Percentiles rank a stretch among this genome's conserved stretches.
Conservation (phyloP, 2,888 invertebrate species). For the Phorcus lineatus region DNA sequence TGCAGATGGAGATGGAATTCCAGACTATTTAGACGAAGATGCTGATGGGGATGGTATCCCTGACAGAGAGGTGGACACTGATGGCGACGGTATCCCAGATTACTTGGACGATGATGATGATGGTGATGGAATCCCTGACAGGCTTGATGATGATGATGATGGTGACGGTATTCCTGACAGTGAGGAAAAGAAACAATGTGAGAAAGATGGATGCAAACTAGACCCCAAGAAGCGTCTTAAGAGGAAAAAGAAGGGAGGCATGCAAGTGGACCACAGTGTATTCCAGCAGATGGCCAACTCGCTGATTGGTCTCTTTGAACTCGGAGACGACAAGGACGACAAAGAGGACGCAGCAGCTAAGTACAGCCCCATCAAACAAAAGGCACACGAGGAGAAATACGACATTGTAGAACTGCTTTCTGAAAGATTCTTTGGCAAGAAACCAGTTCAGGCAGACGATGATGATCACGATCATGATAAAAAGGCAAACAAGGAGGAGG, state of each 20-base stretch:
- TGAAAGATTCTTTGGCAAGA: conserved; percentile 24
- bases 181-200: conserved; percentile 34
- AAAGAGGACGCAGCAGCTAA: conserved; percentile 24
- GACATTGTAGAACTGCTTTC: conserved; percentile 21
- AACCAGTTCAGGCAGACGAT: conserved; percentile 35
- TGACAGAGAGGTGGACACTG: conserved; percentile 64
- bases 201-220: conserved; percentile 31
- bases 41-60: conserved; percentile 72
- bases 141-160: conserved; percentile 47
- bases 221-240: conserved; percentile 28
- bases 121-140: conserved; percentile 57
- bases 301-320: conserved; percentile 31
- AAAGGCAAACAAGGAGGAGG: conserved; percentile 48
- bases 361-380: conserved; percentile 4
- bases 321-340: conserved; percentile 38
- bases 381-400: conserved; percentile 20
- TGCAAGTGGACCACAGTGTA: neutral
- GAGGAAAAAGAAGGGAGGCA: conserved; percentile 34
- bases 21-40: conserved; percentile 64
- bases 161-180: conserved; percentile 59
- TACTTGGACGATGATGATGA: conserved; percentile 48
- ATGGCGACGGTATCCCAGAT: conserved; percentile 65
- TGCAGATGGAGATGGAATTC: conserved; percentile 71
- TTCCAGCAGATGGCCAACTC: conserved; percentile 2
- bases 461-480: conserved; percentile 49